These are phyloP conservation scores for Azorinus chamasolen DNA, from an alignment of 2,888 invertebrate species.

Conservation along the genomic window DNA sequence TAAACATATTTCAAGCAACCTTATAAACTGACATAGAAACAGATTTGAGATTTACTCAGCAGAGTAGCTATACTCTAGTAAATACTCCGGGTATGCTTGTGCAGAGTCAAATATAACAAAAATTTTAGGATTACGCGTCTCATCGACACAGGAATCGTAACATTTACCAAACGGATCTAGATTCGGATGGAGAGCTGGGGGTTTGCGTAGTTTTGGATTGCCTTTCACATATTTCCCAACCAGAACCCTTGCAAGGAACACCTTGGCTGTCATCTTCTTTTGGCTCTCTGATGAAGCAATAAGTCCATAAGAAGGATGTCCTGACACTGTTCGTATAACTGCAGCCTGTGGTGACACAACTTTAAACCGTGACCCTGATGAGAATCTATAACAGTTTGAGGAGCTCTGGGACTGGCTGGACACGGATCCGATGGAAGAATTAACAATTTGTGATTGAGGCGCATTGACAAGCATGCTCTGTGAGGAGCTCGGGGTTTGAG, in stretches of 20 bases:
- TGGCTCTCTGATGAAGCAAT: conserved; percentile 25
- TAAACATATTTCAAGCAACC: no score
- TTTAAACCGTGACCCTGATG: neutral
- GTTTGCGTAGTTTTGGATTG: conserved; percentile 75
- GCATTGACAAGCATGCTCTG: conserved; percentile 2
- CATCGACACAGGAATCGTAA: conserved; percentile 84
- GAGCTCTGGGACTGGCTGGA: conserved; percentile 5
- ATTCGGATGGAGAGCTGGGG: conserved; percentile 75
- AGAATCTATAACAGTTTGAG: conserved; percentile 10
- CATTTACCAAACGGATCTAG: conserved; percentile 79
- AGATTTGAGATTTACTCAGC: no score
- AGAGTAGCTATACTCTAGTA: conserved; percentile 77
- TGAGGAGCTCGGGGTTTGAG: conserved; percentile 11
- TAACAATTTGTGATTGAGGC: neutral
- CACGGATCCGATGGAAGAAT: neutral
- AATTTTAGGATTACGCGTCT: conserved; percentile 78
- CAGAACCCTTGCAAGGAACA: conserved; percentile 83
- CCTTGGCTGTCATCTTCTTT: conserved; percentile 59
- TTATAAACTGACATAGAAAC: no score
- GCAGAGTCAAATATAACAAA: conserved; percentile 84
- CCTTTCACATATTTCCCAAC: conserved; percentile 82
- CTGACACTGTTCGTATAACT: conserved; percentile 36
- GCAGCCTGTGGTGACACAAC: conserved; percentile 32
- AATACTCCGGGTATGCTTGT: conserved; percentile 84
- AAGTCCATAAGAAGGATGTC: conserved; percentile 33